Conservation (phyloP, 2,113 vertebrate species). For the Colossoma macropomum region DNA sequence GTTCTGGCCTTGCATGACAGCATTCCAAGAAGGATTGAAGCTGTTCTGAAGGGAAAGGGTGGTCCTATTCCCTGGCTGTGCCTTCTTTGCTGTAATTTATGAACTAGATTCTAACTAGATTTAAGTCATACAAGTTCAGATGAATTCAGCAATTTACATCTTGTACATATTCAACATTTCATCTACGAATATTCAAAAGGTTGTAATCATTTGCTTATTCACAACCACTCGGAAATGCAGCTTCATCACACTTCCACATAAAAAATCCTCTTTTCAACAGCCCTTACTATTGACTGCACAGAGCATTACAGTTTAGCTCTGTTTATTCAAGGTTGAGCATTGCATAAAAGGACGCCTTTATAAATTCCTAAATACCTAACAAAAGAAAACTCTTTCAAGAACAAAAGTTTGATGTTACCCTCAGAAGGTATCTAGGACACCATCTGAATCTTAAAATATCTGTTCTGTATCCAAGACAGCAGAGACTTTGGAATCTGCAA, state of each 20-base stretch:
- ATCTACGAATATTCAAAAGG: neutral
- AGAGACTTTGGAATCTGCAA: conserved; percentile 27
- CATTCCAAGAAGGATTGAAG: neutral
- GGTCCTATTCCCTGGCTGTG: neutral
- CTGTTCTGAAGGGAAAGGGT: neutral
- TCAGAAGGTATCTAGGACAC: conserved; percentile 39
- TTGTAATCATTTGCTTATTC: neutral
- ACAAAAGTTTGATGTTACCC: conserved; percentile 13
- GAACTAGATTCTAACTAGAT: neutral
- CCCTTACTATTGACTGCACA: neutral
- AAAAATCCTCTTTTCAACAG: neutral
- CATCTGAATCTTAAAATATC: conserved; percentile 46
- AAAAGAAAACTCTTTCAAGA: conserved; percentile 25
- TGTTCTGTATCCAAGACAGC: conserved; percentile 28
- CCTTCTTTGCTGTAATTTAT: neutral
- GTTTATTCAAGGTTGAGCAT: neutral
- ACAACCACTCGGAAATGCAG: neutral
- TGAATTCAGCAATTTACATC: neutral
- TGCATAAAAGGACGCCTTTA: neutral
- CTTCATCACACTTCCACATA: neutral
- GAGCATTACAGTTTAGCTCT: conserved; percentile 10
- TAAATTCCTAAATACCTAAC: neutral
- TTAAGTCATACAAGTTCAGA: neutral
- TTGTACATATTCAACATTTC: neutral
- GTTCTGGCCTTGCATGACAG: neutral